Conservation (phyloP, 1,140 invertebrate genomes). For the Eulimnadia texana region DNA sequence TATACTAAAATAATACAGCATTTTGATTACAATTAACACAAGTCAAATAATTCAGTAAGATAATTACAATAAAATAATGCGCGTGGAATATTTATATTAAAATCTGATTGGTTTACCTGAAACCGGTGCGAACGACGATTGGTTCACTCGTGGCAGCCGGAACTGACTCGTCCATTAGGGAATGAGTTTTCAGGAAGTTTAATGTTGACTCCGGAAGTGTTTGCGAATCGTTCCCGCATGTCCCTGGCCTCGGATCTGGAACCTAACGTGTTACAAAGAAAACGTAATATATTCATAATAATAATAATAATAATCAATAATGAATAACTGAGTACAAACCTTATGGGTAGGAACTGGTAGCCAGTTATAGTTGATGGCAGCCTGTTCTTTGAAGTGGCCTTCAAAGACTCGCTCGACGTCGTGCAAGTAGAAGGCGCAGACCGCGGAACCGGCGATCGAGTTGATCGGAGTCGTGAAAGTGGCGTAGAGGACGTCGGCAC, state of each 20-base stretch:
- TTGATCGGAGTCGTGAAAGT: conserved; percentile 69
- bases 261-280: conserved; percentile 32
- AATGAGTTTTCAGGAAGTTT: conserved; percentile 91
- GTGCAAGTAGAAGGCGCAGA: conserved; percentile 84
- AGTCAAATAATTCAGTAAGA: too few relatives aligned
- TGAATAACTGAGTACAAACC: too few relatives aligned
- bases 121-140: conserved; percentile 72
- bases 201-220: conserved; percentile 70
- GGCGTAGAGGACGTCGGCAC: conserved; percentile 47
- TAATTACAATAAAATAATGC: too few relatives aligned
- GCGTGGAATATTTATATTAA: neutral
- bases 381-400: conserved; percentile 84
- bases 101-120: conserved; percentile 45
- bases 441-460: conserved; percentile 85
- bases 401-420: conserved; percentile 80
- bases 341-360: conserved; percentile 41
- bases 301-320: too few relatives aligned
- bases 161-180: conserved; percentile 86
- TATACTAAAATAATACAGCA: too few relatives aligned
- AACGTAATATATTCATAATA: neutral
- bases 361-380: conserved; percentile 85
- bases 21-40: too few relatives aligned
- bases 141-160: conserved; percentile 74
- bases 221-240: conserved; percentile 81
- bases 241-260: conserved; percentile 63